These are phyloP conservation scores for Echinometra lucunter DNA, from an alignment of 53 echinoderm and acorn worm genomes.

Conservation along the genomic window DNA sequence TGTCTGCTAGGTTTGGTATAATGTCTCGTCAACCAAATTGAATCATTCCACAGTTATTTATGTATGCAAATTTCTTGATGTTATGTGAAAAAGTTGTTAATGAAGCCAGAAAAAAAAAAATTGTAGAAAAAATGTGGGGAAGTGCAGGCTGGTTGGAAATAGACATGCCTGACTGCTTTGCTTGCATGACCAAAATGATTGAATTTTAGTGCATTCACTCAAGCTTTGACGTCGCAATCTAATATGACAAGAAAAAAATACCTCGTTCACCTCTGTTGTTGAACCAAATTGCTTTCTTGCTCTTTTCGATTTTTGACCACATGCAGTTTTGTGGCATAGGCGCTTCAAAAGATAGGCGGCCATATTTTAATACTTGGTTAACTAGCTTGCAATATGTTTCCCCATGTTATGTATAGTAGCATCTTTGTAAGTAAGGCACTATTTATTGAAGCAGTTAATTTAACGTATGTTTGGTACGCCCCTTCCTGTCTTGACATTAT, in stretches of 20 bases:
- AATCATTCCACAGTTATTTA: slow-evolving; percentile 49
- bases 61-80: slow-evolving; percentile 36
- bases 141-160: slow-evolving; percentile 58
- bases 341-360: neutral
- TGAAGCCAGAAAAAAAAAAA: slow-evolving; percentile 12
- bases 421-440: slow-evolving; percentile 30
- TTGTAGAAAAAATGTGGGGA: slow-evolving; percentile 19
- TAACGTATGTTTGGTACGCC: slow-evolving; percentile 12
- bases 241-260: slow-evolving; percentile 4
- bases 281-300: slow-evolving; percentile 9
- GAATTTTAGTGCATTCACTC: neutral
- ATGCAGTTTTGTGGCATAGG: slow-evolving; percentile 11
- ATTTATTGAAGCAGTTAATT: slow-evolving; percentile 47
- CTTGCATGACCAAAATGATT: neutral
- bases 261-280: neutral
- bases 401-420: slow-evolving; percentile 10
- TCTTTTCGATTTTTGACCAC: neutral
- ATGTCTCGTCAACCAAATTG: slow-evolving; percentile 22
- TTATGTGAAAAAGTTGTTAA: neutral
- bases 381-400: slow-evolving; percentile 53
- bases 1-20: slow-evolving; percentile 44
- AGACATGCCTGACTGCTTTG: slow-evolving; percentile 54
- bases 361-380: slow-evolving; percentile 29
- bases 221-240: neutral
- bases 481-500: slow-evolving; percentile 6